These are phyloP conservation scores for Antennarius striatus DNA, from an alignment of 2,113 vertebrate genomes.

Conservation along the genomic window DNA sequence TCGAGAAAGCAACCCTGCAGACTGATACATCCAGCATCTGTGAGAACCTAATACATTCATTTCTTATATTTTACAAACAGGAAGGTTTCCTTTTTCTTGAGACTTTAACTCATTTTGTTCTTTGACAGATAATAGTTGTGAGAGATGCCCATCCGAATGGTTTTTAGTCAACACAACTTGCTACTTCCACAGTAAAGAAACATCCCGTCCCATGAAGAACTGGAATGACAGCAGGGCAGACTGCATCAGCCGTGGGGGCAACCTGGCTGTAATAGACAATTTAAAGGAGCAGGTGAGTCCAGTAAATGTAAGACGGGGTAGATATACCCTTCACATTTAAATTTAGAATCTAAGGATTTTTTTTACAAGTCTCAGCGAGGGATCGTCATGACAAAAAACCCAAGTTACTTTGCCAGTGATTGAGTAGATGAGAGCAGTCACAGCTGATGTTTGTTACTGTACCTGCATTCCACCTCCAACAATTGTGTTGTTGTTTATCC, in stretches of 20 bases:
- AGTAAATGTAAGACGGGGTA: not conserved
- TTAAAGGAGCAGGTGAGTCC: constrained; percentile 37
- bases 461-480: not conserved
- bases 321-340: not conserved
- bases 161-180: constrained; percentile 4
- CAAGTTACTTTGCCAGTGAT: too few species aligned
- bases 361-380: not conserved
- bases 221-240: constrained; percentile 23
- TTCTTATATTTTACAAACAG: not conserved
- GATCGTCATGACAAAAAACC: too few species aligned
- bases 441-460: too few species aligned
- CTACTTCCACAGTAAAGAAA: constrained; percentile 28
- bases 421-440: too few species aligned
- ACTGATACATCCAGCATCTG: not conserved
- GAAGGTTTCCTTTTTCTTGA: not conserved
- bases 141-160: constrained; percentile 24
- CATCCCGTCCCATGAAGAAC: not conserved
- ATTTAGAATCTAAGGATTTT: not conserved
- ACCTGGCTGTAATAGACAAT: constrained; percentile 32
- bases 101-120: not conserved
- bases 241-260: constrained; percentile 23
- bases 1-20: constrained; percentile 1
- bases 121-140: constrained; percentile 23
- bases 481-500: not conserved
- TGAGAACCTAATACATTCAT: not conserved